These are phyloP conservation scores for Seira sanloemensis DNA, from an alignment of 2,888 invertebrate genomes.

Conservation along the genomic window DNA sequence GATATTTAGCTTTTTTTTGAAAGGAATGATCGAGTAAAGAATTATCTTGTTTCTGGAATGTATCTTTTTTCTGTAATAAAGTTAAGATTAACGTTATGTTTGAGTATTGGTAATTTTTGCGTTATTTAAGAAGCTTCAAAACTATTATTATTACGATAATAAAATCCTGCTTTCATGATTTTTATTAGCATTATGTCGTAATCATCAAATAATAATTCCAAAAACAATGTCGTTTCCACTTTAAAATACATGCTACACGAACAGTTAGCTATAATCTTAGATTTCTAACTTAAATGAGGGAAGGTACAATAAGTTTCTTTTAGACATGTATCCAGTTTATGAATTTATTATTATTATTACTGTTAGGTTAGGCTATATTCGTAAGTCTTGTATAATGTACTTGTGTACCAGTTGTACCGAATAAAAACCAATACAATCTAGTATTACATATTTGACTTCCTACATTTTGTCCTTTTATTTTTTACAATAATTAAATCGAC, in stretches of 20 bases:
- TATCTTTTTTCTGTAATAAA: slow-evolving; percentile 51
- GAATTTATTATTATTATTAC: slow-evolving; percentile 39
- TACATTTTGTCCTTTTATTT: too few relatives aligned
- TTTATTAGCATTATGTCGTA: slow-evolving; percentile 42
- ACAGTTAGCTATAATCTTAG: slow-evolving; percentile 35
- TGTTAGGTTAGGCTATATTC: slow-evolving; percentile 32
- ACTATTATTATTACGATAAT: slow-evolving; percentile 11
- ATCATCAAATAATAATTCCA: slow-evolving; percentile 37
- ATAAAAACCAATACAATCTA: slow-evolving; percentile 24
- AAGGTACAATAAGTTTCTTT: slow-evolving; percentile 34
- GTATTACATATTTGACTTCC: not conserved
- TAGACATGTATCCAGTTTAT: slow-evolving; percentile 40
- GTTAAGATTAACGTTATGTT: slow-evolving; percentile 24
- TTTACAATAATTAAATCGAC: too few relatives aligned
- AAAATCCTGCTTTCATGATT: slow-evolving; percentile 50
- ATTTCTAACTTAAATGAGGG: slow-evolving; percentile 49
- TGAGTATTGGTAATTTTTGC: slow-evolving; percentile 31
- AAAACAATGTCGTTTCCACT: slow-evolving; percentile 43
- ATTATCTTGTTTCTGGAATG: slow-evolving; percentile 27
- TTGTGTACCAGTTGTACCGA: slow-evolving; percentile 60
- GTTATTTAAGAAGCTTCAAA: slow-evolving; percentile 25
- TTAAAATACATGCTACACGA: slow-evolving; percentile 33
- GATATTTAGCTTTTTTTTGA: slow-evolving; percentile 40
- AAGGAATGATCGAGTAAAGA: slow-evolving; percentile 25
- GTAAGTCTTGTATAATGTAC: slow-evolving; percentile 55